These are phyloP conservation scores for Hemicrepidius hirtus DNA, from an alignment of 2,888 invertebrate species.

Conservation along the genomic window DNA sequence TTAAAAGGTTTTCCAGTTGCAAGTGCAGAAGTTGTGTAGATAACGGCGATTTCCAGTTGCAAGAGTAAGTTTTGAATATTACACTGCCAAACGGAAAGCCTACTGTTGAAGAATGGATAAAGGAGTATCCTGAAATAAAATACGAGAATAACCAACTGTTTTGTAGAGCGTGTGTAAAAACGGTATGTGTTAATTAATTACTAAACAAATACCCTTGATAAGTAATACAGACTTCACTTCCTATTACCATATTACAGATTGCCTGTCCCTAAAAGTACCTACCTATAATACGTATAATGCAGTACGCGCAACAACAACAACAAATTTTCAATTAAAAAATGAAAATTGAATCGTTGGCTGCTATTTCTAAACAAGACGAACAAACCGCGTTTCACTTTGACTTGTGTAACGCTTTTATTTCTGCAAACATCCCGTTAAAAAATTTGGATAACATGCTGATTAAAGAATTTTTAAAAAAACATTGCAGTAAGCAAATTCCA, in stretches of 20 bases:
- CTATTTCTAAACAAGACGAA: not conserved
- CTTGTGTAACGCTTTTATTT: constrained; percentile 18
- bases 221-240: not conserved
- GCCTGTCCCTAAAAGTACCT: not conserved
- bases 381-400: constrained; percentile 5
- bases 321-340: not conserved
- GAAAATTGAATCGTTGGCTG: not conserved
- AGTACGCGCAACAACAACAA: not conserved
- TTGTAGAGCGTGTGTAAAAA: constrained; percentile 12
- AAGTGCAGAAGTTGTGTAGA: no score
- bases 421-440: constrained; percentile 2
- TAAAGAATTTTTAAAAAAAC: constrained; percentile 5
- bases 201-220: not conserved
- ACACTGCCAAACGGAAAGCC: constrained; percentile 9
- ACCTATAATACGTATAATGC: constrained; percentile 5
- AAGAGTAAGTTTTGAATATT: not conserved
- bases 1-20: no score
- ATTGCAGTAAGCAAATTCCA: not conserved
- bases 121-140: constrained; percentile 9
- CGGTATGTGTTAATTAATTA: constrained; percentile 6
- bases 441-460: not conserved
- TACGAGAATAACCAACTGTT: constrained; percentile 19
- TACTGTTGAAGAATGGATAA: constrained; percentile 12
- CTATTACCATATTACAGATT: not conserved
- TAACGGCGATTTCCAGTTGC: no score